These are phyloP conservation scores for Dipodomys stephensi DNA, from an alignment of 2,113 vertebrate species.

Conservation along the genomic window DNA sequence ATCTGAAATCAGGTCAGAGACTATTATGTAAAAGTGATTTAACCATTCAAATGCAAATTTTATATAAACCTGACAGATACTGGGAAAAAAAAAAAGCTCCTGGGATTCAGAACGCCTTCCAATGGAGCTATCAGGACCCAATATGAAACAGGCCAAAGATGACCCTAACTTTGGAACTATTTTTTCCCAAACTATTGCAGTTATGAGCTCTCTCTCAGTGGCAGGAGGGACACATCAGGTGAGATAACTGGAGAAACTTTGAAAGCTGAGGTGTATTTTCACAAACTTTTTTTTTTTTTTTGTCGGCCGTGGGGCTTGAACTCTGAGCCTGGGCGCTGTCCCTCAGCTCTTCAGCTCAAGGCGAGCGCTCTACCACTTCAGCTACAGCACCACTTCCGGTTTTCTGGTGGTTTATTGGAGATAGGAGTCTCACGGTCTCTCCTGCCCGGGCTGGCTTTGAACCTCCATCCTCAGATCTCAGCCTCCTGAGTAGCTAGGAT, in stretches of 20 bases:
- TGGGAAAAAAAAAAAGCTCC: background rate
- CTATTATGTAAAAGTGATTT: background rate
- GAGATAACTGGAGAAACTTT: conserved; percentile 24
- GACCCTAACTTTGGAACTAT: background rate
- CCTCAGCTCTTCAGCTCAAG: too few species aligned
- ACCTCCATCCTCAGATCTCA: too few species aligned
- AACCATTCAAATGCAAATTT: conserved; percentile 60
- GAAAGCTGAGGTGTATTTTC: background rate
- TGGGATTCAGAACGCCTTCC: conserved; percentile 21
- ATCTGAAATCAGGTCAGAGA: conserved; percentile 48
- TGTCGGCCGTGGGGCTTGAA: too few species aligned
- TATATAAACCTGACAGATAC: conserved; percentile 27
- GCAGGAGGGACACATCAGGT: rapidly evolving
- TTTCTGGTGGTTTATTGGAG: too few species aligned
- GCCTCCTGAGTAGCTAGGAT: too few species aligned
- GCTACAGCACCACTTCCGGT: too few species aligned
- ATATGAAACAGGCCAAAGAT: background rate
- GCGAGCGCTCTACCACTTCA: too few species aligned
- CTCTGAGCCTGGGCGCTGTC: too few species aligned
- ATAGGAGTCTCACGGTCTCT: too few species aligned
- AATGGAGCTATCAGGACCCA: conserved; percentile 45
- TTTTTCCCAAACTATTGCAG: background rate
- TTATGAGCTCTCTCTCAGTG: background rate
- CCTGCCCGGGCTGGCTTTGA: too few species aligned
- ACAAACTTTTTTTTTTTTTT: background rate